phyloP scores from a whole-genome alignment of 2,888 invertebrate genomes.

The Anthophora plumipes region DNA sequence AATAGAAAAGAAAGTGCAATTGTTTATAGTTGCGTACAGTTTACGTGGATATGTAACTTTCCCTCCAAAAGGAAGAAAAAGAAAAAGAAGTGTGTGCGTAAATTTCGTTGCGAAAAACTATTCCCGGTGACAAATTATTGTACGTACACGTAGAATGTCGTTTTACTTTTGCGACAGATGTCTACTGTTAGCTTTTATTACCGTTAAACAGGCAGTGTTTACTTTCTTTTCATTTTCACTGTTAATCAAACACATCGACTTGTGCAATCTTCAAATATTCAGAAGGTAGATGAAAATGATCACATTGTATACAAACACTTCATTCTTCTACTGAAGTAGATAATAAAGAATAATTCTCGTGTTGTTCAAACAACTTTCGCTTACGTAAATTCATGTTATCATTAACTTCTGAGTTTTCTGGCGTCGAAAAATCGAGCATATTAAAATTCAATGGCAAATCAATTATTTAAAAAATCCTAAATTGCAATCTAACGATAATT shows the following conservation, averaged over 20 bases:
- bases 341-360: neutral
- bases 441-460: neutral
- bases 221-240: neutral
- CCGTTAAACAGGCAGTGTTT: constrained; percentile 50
- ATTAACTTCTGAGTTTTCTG: neutral
- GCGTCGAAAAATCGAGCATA: neutral
- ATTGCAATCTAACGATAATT: neutral
- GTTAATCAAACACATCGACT: neutral
- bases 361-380: neutral
- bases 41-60: constrained; percentile 32
- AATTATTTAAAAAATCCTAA: neutral
- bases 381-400: neutral
- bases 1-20: constrained; percentile 10
- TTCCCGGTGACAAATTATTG: constrained; percentile 32
- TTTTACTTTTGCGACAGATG: constrained; percentile 2
- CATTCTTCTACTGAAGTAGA: neutral
- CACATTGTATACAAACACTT: neutral
- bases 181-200: constrained; percentile 39
- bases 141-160: constrained; percentile 25
- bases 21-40: constrained; percentile 12
- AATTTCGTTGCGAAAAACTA: constrained; percentile 8
- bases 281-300: constrained; percentile 15
- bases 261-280: neutral
- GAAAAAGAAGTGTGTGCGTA: constrained; percentile 8
- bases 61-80: too few species aligned